Evolutionary conservation across 2,888 invertebrate species (phyloP).

Genomic region (Drosophila kanekoi): DNA sequence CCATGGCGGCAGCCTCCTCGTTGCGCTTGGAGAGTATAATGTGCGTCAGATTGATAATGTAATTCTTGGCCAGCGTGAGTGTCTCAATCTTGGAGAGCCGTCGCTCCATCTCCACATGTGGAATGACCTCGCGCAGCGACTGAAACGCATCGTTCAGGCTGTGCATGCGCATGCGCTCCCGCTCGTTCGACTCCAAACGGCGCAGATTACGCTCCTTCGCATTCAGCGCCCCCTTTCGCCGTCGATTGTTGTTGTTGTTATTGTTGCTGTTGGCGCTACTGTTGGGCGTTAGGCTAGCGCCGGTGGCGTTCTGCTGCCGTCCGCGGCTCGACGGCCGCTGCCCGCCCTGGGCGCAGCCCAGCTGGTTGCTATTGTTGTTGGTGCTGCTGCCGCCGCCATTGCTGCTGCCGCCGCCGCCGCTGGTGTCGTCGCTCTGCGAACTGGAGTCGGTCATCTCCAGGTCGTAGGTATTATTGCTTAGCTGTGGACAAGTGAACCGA

Average conservation of each 20-base stretch:
- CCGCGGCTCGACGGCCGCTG: conserved; percentile 80
- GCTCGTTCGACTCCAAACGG: conserved; percentile 95
- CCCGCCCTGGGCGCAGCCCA: conserved; percentile 34
- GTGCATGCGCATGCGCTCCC: conserved; percentile 97
- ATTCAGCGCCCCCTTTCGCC: conserved; percentile 91
- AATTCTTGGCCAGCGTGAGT: conserved; percentile 94
- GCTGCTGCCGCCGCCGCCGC: conserved; percentile 84
- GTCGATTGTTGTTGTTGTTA: conserved; percentile 81
- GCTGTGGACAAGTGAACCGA: conserved; percentile 48
- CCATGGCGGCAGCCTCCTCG: conserved; percentile 84
- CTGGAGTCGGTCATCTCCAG: conserved; percentile 85
- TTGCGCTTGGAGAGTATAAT: conserved; percentile 92
- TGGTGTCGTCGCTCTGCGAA: conserved; percentile 85
- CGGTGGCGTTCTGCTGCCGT: conserved; percentile 59
- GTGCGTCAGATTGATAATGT: conserved; percentile 95
- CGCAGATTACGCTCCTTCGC: conserved; percentile 94
- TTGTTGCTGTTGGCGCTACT: conserved; percentile 24
- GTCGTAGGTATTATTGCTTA: conserved; percentile 84
- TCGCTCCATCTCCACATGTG: conserved; percentile 93
- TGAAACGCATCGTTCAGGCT: conserved; percentile 95
- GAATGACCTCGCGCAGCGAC: conserved; percentile 93
- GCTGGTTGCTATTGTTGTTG: conserved; percentile 59
- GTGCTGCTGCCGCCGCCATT: conserved; percentile 82
- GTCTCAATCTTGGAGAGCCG: conserved; percentile 95
- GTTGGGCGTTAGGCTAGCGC: conserved; percentile 24